Base-by-base conservation (phyloP, 2,888 invertebrate species). In the Acutogordius australiensis region DNA sequence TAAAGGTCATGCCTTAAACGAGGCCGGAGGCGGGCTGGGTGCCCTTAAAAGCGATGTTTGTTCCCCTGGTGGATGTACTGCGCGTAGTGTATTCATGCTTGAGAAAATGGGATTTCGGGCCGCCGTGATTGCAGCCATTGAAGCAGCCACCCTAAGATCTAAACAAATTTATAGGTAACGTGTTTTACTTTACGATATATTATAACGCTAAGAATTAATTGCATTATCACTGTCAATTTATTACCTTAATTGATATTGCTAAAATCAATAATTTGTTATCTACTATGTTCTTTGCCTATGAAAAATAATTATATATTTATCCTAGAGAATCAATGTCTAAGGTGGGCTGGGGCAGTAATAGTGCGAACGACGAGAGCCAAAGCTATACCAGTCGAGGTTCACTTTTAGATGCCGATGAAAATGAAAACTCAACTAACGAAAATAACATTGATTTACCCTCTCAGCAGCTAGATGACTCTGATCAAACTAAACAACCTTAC, bases 11-110 rank as follows among this genome's bases (percentile, higher is more conserved):
- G n/a, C n/a, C n/a, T n/a, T n/a, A n/a, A n/a, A n/a, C n/a, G n/a
- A n/a, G n/a, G n/a, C n/a, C n/a, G 44, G 44, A 13, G 13, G 51
- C 4, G 68, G 68, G 62, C 68, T 69, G 8, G 69, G 65, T 26
- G 61, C 63, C 45, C 63, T 72, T 37, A 68, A 69, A 63, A 69
- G 71, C 69, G 81, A 83, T 70, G 84, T 87, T 1, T 84, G 84
- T 67, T 86, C 86, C 0, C 81, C 87, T 0, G 85, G 82, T 18
- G 88, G 88, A 0, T 79, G 84, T 1, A 85, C 87, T n/a, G 88
- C 88, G 63, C 77, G 79, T 64, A 87, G 84, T n/a, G 76, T 88
- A 2, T 78, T 82, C 67, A 81, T 79, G 59, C 73, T 88, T 60
- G 88, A 88, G 71, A 76, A 76, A 66, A 80, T 80, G 26, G 79